Percentiles rank a stretch among this genome's conserved stretches.
These are phyloP conservation scores for Lordiphosa clarofinis DNA, from an alignment of 1,140 invertebrate species.

Conservation along the genomic window DNA sequence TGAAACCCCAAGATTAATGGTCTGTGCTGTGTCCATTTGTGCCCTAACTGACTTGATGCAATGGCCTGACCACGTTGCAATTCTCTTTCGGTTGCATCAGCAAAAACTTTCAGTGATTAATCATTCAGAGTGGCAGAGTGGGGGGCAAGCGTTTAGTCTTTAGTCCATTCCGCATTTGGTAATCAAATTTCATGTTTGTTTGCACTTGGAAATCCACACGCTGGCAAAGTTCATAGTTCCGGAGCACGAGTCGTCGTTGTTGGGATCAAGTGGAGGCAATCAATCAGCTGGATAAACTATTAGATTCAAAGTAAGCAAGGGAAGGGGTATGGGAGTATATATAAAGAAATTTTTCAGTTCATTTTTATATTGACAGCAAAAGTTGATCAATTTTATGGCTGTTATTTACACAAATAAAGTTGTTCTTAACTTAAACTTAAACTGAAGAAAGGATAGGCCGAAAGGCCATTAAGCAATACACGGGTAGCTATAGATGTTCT, in stretches of 20 bases:
- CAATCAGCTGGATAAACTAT: constrained; percentile 57
- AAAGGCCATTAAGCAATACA: too few species aligned
- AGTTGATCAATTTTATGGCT: too few species aligned
- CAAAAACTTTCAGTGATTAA: constrained; percentile 30
- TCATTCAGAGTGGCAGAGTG: constrained; percentile 17
- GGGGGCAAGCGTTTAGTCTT: constrained; percentile 1
- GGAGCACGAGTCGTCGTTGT: background rate
- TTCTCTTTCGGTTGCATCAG: constrained; percentile 23
- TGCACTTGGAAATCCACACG: constrained; percentile 46
- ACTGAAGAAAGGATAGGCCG: too few species aligned
- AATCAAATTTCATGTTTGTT: constrained; percentile 55
- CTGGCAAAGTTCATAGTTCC: constrained; percentile 11
- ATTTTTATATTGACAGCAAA: too few species aligned
- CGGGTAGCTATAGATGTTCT: too few species aligned
- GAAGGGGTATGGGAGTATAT: too few species aligned
- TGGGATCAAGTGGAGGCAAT: constrained; percentile 22
- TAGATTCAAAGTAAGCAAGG: constrained; percentile 24
- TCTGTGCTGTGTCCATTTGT: too few species aligned
- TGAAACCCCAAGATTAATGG: too few species aligned
- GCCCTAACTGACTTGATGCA: too few species aligned
- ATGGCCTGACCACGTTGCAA: constrained; percentile 1
- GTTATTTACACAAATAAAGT: too few species aligned
- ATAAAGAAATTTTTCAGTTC: too few species aligned
- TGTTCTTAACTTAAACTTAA: too few species aligned
- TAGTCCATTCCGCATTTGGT: constrained; percentile 19